Conservation (phyloP, 2,888 invertebrate species). For the Yponomeuta sedellus region DNA sequence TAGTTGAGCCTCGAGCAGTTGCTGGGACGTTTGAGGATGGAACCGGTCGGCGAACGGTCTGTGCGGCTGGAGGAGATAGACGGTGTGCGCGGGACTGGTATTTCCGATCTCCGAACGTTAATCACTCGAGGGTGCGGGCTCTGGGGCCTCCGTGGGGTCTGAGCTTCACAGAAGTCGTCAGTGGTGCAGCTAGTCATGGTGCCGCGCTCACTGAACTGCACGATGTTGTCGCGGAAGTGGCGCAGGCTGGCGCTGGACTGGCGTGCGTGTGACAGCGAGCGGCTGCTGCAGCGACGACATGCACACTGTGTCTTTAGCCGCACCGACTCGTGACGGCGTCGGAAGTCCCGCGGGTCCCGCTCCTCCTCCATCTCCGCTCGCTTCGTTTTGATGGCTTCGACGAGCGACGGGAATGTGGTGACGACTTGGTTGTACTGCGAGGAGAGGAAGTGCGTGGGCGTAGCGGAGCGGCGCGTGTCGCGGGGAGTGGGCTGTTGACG, state of each 20-base stretch:
- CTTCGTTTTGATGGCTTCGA: background rate
- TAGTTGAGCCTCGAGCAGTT: background rate
- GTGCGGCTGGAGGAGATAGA: background rate
- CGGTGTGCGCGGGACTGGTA: background rate
- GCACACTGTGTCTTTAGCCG: background rate
- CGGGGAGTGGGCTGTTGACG: background rate
- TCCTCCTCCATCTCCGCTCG: background rate
- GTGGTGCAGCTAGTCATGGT: background rate
- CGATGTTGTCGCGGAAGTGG: background rate
- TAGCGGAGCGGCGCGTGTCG: background rate
- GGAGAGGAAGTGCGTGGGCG: background rate
- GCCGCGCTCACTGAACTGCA: background rate
- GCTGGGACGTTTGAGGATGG: background rate
- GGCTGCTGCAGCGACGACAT: background rate
- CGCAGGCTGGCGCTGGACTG: background rate
- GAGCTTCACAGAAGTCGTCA: background rate
- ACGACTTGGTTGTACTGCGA: background rate
- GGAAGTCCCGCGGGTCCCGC: background rate
- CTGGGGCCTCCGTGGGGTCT: background rate
- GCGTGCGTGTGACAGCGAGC: background rate
- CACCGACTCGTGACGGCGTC: background rate
- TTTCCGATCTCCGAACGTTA: background rate
- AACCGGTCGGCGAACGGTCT: background rate
- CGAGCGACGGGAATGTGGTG: background rate
- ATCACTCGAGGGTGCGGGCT: background rate